Evolutionary conservation across 2,888 invertebrate species (phyloP).

Genomic region (Conus canariensis): DNA sequence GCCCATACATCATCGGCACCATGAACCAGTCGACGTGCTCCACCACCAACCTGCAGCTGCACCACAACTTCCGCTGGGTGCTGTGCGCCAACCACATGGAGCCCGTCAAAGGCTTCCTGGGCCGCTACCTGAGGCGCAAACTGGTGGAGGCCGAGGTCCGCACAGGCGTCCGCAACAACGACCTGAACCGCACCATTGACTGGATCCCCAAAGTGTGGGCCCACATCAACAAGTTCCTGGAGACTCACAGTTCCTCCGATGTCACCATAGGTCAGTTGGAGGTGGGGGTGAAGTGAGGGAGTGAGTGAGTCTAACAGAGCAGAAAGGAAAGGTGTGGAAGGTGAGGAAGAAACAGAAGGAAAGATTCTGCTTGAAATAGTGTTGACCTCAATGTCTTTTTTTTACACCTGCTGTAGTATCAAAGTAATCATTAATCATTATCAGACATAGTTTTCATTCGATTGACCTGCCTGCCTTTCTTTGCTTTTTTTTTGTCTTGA

Average conservation of each 20-base stretch:
- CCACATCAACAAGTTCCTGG: conserved; percentile 95
- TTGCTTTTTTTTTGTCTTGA: no score
- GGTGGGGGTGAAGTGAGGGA: neutral
- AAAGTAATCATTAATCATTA: no score
- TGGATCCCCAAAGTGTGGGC: conserved; percentile 98
- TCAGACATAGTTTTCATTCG: no score
- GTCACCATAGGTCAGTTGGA: conserved; percentile 89
- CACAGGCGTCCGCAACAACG: conserved; percentile 80
- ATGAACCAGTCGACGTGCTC: conserved; percentile 82
- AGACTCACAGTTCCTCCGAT: conserved; percentile 96
- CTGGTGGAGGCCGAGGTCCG: conserved; percentile 90
- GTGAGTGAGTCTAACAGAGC: conserved; percentile 41
- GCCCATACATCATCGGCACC: conserved; percentile 92
- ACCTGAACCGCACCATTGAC: conserved; percentile 84
- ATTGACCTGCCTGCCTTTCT: no score
- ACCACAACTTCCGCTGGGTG: conserved; percentile 95
- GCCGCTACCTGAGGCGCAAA: conserved; percentile 87
- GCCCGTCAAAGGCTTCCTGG: conserved; percentile 96
- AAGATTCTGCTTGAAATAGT: no score
- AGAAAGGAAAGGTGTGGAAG: neutral
- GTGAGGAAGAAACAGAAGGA: no score
- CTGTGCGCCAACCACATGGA: conserved; percentile 98
- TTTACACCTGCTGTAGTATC: no score
- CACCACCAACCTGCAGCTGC: conserved; percentile 95
- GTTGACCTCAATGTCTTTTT: neutral